These are phyloP conservation scores for Leptobrachium leishanense DNA, from an alignment of 2,113 vertebrate species.

Conservation along the genomic window DNA sequence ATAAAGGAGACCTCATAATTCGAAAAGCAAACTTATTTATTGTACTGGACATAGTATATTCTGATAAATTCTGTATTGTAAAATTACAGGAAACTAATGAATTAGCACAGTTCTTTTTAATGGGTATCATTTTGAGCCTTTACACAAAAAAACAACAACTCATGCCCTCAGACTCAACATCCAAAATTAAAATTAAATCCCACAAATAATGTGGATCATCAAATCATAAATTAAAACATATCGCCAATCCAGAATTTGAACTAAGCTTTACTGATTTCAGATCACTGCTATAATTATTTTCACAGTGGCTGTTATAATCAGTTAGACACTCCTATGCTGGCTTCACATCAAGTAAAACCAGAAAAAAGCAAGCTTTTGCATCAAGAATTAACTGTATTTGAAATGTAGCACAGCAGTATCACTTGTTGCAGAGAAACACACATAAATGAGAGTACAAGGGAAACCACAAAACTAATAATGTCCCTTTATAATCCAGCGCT, in stretches of 20 bases:
- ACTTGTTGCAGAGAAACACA: constrained; percentile 12
- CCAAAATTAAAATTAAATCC: too few species aligned
- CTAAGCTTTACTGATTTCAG: neutral
- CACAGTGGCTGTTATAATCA: neutral
- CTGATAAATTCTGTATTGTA: too few species aligned
- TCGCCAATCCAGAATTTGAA: neutral
- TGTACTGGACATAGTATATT: too few species aligned
- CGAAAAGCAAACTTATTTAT: too few species aligned
- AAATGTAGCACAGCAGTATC: constrained; percentile 13
- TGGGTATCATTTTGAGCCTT: too few species aligned
- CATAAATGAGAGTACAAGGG: constrained; percentile 7
- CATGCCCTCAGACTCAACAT: too few species aligned
- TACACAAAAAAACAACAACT: too few species aligned
- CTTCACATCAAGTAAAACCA: constrained; percentile 19
- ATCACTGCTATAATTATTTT: neutral
- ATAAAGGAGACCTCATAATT: too few species aligned
- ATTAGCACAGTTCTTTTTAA: too few species aligned
- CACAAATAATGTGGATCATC: too few species aligned
- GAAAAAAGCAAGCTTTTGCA: constrained; percentile 9
- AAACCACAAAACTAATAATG: constrained; percentile 40
- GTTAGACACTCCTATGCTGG: neutral
- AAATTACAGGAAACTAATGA: too few species aligned
- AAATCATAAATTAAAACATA: too few species aligned
- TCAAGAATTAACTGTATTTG: constrained; percentile 27
- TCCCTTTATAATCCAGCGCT: constrained; percentile 27